phyloP scores from a whole-genome alignment of 2,113 vertebrate genomes.

The Festucalex cinctus region DNA sequence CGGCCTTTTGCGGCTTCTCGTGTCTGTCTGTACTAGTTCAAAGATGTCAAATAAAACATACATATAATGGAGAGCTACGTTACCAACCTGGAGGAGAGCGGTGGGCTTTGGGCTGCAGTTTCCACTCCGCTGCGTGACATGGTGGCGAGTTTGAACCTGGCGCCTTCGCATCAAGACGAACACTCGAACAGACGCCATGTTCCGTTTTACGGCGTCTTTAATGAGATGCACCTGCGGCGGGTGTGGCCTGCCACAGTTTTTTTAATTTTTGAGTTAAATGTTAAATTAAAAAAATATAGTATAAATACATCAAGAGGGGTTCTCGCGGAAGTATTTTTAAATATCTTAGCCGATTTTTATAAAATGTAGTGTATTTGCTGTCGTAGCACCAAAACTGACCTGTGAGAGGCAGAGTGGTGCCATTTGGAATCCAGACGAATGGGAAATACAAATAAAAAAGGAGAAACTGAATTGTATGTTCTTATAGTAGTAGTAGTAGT shows the following conservation, averaged over 20 bases:
- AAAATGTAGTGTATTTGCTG: too few relatives aligned
- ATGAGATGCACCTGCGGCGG: slow-evolving; percentile 59
- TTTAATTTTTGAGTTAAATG: too few relatives aligned
- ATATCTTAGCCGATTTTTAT: not conserved
- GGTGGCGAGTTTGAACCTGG: slow-evolving; percentile 23
- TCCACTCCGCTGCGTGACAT: slow-evolving; percentile 64
- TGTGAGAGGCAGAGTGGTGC: not conserved
- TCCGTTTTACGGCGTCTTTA: slow-evolving; percentile 48
- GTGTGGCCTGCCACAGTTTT: slow-evolving; percentile 14
- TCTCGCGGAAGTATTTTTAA: too few relatives aligned
- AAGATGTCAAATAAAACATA: not conserved
- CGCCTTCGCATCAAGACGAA: slow-evolving; percentile 32
- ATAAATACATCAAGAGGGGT: not conserved
- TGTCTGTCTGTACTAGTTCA: not conserved
- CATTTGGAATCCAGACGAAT: not conserved
- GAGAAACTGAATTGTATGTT: not conserved
- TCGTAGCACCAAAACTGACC: not conserved
- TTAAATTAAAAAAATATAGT: too few relatives aligned
- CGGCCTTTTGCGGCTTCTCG: not conserved
- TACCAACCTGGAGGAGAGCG: slow-evolving; percentile 57
- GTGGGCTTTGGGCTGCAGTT: slow-evolving; percentile 58
- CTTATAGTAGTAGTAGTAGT: too few relatives aligned
- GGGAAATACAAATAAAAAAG: not conserved
- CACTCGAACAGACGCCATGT: slow-evolving; percentile 26
- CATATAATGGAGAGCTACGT: not conserved